Evolutionary conservation across 2,888 invertebrate genomes (phyloP).

Genomic region (Netelia fuscicornis): DNA sequence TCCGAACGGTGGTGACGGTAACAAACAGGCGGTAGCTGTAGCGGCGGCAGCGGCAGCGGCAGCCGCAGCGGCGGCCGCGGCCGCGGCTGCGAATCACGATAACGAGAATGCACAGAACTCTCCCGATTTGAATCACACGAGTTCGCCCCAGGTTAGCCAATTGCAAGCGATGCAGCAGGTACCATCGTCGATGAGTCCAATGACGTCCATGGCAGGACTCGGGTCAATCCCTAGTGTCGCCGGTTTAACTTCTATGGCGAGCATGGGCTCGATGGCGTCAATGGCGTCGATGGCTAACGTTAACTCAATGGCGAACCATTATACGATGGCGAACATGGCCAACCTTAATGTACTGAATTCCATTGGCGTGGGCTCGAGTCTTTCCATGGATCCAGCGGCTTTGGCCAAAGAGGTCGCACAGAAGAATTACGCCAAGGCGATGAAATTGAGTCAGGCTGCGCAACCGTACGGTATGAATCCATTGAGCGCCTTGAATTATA

Average conservation of each 20-base stretch:
- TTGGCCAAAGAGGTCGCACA: constrained; percentile 93
- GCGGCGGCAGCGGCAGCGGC: constrained; percentile 61
- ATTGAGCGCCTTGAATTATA: constrained; percentile 89
- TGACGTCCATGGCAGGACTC: constrained; percentile 79
- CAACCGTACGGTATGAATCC: constrained; percentile 84
- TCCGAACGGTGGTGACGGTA: constrained; percentile 72
- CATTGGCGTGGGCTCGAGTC: constrained; percentile 72
- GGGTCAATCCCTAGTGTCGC: constrained; percentile 75
- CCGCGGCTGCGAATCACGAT: constrained; percentile 80
- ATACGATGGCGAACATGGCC: constrained; percentile 80
- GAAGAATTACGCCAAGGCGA: constrained; percentile 92
- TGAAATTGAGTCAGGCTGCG: constrained; percentile 87
- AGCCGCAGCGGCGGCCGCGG: constrained; percentile 69
- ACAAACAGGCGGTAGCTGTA: constrained; percentile 64
- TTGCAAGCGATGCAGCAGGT: constrained; percentile 64
- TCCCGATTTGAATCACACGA: constrained; percentile 84
- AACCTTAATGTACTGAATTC: constrained; percentile 78
- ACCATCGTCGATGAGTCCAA: constrained; percentile 77
- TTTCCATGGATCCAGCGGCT: constrained; percentile 87
- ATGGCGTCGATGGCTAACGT: constrained; percentile 74
- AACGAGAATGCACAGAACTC: constrained; percentile 81
- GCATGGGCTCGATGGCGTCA: constrained; percentile 71
- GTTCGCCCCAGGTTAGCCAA: constrained; percentile 74
- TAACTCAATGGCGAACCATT: constrained; percentile 74
- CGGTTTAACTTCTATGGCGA: constrained; percentile 71